Evolutionary conservation across 2,113 vertebrate species (phyloP).

Genomic region (Kobus ellipsiprymnus): DNA sequence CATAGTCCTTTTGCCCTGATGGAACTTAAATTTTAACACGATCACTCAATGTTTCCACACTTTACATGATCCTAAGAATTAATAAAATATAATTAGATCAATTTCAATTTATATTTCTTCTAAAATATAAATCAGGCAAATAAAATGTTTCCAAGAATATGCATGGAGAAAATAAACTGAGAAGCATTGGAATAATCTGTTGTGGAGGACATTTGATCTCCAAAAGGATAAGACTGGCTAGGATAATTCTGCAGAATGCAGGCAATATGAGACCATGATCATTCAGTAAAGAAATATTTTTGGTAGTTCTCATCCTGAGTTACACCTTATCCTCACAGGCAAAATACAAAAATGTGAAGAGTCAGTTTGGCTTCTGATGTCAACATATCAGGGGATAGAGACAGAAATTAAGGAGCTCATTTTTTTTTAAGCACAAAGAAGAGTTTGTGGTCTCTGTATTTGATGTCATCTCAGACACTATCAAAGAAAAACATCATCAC

Average conservation of each 20-base stretch:
- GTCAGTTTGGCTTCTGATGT: neutral
- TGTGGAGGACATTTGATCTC: neutral
- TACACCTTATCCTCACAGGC: neutral
- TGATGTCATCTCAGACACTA: neutral
- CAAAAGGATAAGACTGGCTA: neutral
- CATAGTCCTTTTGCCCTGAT: neutral
- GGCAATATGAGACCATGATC: too few relatives aligned
- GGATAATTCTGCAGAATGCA: neutral
- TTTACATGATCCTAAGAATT: neutral
- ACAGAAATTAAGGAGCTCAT: neutral
- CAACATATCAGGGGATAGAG: neutral
- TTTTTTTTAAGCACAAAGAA: neutral
- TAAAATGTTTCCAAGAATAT: neutral
- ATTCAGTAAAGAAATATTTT: neutral
- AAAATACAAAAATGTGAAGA: neutral
- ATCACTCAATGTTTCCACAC: neutral
- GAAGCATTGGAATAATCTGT: neutral
- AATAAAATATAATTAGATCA: neutral
- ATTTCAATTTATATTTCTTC: neutral
- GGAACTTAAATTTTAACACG: neutral
- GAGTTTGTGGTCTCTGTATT: neutral
- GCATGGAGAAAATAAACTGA: neutral
- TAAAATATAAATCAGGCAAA: neutral
- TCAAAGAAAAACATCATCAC: neutral
- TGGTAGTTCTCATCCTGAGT: neutral